phyloP scores from a whole-genome alignment of 2,113 vertebrate species.

The Scomber japonicus region DNA sequence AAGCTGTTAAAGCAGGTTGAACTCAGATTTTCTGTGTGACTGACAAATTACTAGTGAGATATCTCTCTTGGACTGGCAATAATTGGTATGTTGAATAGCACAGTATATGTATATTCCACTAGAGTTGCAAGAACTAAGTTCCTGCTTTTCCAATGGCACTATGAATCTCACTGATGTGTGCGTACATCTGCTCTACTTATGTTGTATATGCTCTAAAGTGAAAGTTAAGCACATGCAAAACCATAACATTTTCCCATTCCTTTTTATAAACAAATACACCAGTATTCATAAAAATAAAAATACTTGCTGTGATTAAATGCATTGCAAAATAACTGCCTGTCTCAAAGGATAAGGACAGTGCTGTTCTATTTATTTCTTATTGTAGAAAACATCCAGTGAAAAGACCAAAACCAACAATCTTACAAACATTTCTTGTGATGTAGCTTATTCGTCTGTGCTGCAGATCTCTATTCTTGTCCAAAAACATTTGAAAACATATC shows the following conservation, averaged over 20 bases:
- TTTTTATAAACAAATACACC: constrained; percentile 4
- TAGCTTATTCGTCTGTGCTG: too few species aligned
- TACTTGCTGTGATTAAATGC: neutral
- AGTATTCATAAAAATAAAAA: constrained; percentile 9
- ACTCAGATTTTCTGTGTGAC: constrained; percentile 41
- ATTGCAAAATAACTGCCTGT: neutral
- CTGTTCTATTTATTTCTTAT: constrained; percentile 9
- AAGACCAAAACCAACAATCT: neutral
- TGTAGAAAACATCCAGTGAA: neutral
- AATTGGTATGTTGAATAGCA: constrained; percentile 18
- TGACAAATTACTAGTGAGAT: constrained; percentile 21
- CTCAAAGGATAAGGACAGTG: neutral
- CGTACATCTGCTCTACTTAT: neutral
- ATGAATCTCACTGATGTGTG: neutral
- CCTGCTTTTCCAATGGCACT: constrained; percentile 17
- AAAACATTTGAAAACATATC: too few species aligned
- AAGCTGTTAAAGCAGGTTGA: constrained; percentile 62
- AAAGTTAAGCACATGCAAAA: constrained; percentile 1
- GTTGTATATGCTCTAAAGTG: neutral
- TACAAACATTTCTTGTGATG: neutral
- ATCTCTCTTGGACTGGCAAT: constrained; percentile 24
- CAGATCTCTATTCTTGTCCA: too few species aligned
- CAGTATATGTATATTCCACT: constrained; percentile 18
- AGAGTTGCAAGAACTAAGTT: constrained; percentile 10
- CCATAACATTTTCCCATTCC: neutral